Base-by-base conservation (phyloP, 92 coral and sea anemone genomes). In the Porites rus region DNA sequence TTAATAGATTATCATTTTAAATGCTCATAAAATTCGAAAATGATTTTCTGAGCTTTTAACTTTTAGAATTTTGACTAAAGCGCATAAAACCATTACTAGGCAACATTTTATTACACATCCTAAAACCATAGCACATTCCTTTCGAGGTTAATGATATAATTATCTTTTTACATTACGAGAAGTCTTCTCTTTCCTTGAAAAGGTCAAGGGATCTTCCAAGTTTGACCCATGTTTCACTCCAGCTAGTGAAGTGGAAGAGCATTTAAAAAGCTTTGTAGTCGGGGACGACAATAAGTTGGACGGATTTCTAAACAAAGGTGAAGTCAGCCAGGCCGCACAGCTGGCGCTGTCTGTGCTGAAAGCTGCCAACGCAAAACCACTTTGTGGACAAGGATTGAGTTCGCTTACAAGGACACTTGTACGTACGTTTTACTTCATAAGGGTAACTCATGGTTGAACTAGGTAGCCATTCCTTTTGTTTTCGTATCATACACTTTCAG, bases 181-280 rank as follows among this genome's bases (percentile, higher is more conserved):
- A 54, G 13, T 76, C 1, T 4, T 5, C 66, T 50, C 8, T 18
- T 8, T 14, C 3, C 11, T 16, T 59, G 16, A 21, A 13, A 31
- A 81, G 85, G 77, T 81, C 1, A 81, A 54, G 60, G 77, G 68
- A 11, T 81, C 85, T 8, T 71, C 77, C 77, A 70, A 81, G 51
- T 69, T 81, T 19, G 85, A 81, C 58, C 85, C 85, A 10, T 81
- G 85, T 13, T 54, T 18, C 11, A 28, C 85, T 17, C 17, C 77
- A 2, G 21, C 65, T 9, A 59, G 68, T 0, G 46, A 69, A 73
- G 56, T 73, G 5, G 38, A 51, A 13, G 51, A 72, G 1, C 54
- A 61, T 28, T 74, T 83, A 51, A 74, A 54, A 62, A 22, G 65
- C 9, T 6, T 12, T 2, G 87, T 83, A 21, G 68, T 73, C 2